Evolutionary conservation across 92 coral and sea anemone species (phyloP).

Genomic region (Heteractis magnifica): DNA sequence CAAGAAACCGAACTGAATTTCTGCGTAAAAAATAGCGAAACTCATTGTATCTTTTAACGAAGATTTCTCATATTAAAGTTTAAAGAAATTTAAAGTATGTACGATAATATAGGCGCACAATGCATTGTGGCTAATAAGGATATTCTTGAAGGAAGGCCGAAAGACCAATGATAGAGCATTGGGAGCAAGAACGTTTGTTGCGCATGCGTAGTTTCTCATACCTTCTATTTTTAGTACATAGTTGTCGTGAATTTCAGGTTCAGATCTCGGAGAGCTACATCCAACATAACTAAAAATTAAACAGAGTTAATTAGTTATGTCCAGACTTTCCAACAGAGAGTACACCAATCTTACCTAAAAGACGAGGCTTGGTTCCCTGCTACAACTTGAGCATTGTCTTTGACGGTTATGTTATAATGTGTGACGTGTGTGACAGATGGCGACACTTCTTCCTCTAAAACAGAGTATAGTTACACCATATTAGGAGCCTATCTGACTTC

Average conservation of each 20-base stretch:
- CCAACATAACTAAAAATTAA: background rate
- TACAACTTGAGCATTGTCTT: background rate
- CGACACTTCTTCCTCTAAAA: background rate
- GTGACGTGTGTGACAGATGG: background rate
- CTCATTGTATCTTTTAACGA: too few relatives aligned
- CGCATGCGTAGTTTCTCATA: background rate
- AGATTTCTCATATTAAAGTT: too few relatives aligned
- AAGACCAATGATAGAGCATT: background rate
- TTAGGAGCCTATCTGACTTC: background rate
- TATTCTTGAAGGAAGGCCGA: too few relatives aligned
- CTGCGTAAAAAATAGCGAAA: too few relatives aligned
- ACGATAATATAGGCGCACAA: too few relatives aligned
- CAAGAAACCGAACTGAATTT: too few relatives aligned
- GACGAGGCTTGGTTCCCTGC: conserved; percentile 2
- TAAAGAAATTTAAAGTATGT: too few relatives aligned
- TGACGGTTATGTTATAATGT: background rate
- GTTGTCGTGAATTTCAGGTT: background rate
- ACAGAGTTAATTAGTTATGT: background rate
- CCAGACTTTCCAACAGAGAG: background rate
- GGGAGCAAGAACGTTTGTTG: background rate
- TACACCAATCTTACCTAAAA: background rate
- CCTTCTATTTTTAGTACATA: background rate
- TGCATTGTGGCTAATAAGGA: too few relatives aligned
- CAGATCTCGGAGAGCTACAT: background rate
- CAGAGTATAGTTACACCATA: background rate